These are phyloP conservation scores for Drosophila leonis DNA, from an alignment of 2,888 invertebrate genomes.

Conservation along the genomic window DNA sequence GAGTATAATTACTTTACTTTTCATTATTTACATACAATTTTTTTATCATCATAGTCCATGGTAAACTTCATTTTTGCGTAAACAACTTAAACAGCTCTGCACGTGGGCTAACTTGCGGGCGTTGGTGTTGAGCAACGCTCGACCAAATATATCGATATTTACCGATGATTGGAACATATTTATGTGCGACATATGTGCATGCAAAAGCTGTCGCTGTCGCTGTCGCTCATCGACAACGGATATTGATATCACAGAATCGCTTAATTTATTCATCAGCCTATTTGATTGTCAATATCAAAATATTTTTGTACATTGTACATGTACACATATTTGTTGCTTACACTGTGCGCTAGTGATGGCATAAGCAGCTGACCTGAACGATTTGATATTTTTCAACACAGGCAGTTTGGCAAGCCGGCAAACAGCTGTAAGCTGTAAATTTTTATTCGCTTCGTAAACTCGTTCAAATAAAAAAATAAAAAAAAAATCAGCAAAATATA, in stretches of 20 bases:
- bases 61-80: neutral
- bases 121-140: neutral
- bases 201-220: neutral
- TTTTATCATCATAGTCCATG: neutral
- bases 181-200: neutral
- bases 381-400: neutral
- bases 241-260: conserved; percentile 70
- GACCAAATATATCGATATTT: neutral
- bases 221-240: neutral
- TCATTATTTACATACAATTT: neutral
- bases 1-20: neutral
- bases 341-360: neutral
- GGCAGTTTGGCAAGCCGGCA: neutral
- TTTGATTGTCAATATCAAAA: neutral
- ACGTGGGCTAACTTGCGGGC: conserved; percentile 1
- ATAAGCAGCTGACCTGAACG: neutral
- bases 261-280: conserved; percentile 70
- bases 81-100: neutral
- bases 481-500: neutral
- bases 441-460: neutral
- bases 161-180: neutral
- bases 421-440: neutral
- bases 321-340: conserved; percentile 29
- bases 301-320: neutral
- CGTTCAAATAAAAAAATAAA: neutral